phyloP scores from a whole-genome alignment of 2,888 invertebrate species.

The Drosophila ustulata region DNA sequence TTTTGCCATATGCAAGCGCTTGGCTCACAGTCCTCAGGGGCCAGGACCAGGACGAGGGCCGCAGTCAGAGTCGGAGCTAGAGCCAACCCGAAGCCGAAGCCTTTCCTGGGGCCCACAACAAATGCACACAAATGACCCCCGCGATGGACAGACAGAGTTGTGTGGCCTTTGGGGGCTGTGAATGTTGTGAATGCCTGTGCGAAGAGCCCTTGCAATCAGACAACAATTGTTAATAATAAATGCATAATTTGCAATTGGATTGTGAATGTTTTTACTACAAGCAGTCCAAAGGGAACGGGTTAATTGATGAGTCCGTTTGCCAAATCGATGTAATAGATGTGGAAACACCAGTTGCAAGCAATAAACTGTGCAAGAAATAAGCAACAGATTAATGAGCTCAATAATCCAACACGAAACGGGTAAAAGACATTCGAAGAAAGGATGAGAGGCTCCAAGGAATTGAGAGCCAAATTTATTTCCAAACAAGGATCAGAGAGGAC shows the following conservation, averaged over 20 bases:
- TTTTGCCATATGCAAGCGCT: slow-evolving; percentile 74
- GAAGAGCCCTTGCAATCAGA: slow-evolving; percentile 62
- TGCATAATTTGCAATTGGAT: slow-evolving; percentile 81
- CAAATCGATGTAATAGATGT: slow-evolving; percentile 12
- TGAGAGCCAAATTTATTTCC: background rate
- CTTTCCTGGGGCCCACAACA: slow-evolving; percentile 58
- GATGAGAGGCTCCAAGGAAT: background rate
- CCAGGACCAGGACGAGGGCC: slow-evolving; percentile 17
- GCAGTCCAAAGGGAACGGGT: slow-evolving; percentile 47
- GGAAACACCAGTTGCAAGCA: slow-evolving; percentile 10
- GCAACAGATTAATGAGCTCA: slow-evolving; percentile 28
- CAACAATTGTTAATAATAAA: slow-evolving; percentile 80
- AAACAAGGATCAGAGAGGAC: slow-evolving; percentile 31
- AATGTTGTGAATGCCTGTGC: slow-evolving; percentile 17
- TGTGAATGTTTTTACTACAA: slow-evolving; percentile 70
- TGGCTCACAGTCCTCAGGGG: slow-evolving; percentile 49
- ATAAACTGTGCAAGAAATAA: slow-evolving; percentile 15
- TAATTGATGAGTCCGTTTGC: slow-evolving; percentile 64
- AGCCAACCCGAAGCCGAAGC: slow-evolving; percentile 8
- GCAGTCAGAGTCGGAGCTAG: background rate
- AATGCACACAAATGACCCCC: slow-evolving; percentile 77
- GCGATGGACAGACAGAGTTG: slow-evolving; percentile 56
- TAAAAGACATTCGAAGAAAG: background rate
- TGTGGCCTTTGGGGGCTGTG: slow-evolving; percentile 56
- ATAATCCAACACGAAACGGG: background rate